These are phyloP conservation scores for Mesocricetus auratus DNA, from an alignment of 2,113 vertebrate genomes.

Conservation along the genomic window DNA sequence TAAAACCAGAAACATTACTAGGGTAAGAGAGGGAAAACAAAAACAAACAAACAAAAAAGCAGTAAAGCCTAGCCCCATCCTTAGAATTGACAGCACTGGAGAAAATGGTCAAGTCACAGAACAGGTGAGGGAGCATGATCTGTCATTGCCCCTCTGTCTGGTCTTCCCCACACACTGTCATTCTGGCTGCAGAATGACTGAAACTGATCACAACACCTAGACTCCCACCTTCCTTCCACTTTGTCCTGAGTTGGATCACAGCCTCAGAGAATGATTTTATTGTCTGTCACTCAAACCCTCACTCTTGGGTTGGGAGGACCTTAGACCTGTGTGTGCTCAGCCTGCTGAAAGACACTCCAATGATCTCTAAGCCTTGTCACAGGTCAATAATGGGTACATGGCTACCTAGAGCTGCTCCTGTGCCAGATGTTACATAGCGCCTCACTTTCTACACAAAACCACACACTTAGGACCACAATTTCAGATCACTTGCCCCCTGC, in stretches of 20 bases:
- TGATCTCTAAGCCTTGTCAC: background rate
- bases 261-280: background rate
- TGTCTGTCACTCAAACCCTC: background rate
- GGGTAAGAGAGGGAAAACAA: background rate
- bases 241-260: background rate
- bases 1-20: constrained; percentile 45
- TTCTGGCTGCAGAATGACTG: background rate
- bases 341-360: background rate
- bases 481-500: background rate
- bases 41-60: background rate
- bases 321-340: background rate
- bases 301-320: background rate
- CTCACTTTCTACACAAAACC: background rate
- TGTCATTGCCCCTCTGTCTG: background rate
- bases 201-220: background rate
- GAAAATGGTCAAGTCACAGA: background rate
- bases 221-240: background rate
- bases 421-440: background rate
- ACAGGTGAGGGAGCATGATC: background rate
- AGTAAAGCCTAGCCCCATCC: background rate
- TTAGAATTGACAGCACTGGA: background rate
- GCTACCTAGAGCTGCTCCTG: background rate
- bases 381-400: background rate
- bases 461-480: background rate
- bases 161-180: background rate